These are phyloP conservation scores for Craniophora ligustri DNA, from an alignment of 2,888 invertebrate genomes.

Conservation along the genomic window DNA sequence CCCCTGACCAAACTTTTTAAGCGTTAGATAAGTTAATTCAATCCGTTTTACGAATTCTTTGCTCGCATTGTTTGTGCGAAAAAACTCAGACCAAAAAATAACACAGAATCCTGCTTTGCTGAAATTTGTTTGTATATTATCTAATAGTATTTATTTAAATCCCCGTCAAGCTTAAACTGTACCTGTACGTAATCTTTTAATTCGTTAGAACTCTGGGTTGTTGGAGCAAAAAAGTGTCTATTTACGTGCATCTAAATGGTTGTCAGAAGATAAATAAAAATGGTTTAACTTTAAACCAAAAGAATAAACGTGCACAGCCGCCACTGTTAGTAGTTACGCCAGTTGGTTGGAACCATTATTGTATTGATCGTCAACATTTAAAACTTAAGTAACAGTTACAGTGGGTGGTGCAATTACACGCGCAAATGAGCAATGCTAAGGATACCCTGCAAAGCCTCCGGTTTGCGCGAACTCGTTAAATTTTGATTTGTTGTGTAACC, in stretches of 20 bases:
- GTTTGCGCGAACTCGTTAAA: conserved; percentile 85
- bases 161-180: conserved; percentile 81
- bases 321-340: conserved; percentile 45
- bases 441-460: conserved; percentile 71
- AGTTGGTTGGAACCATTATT: conserved; percentile 45
- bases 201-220: conserved; percentile 45
- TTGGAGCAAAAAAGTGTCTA: conserved; percentile 70
- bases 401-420: conserved; percentile 81
- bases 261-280: conserved; percentile 71
- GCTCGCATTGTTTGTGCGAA: conserved; percentile 72
- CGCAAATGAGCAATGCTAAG: conserved; percentile 73
- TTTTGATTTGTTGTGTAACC: conserved; percentile 88
- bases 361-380: conserved; percentile 33
- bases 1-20: conserved; percentile 78
- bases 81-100: conserved; percentile 62
- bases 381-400: conserved; percentile 62
- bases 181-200: conserved; percentile 77
- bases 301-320: conserved; percentile 57
- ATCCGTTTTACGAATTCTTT: conserved; percentile 80
- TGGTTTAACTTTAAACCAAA: conserved; percentile 55
- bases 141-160: conserved; percentile 86
- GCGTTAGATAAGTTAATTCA: conserved; percentile 75
- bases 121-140: conserved; percentile 81
- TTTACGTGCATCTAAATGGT: conserved; percentile 79
- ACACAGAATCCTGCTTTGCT: conserved; percentile 63